phyloP scores from a whole-genome alignment of 2,888 invertebrate genomes.

The Autographa pulchrina region DNA sequence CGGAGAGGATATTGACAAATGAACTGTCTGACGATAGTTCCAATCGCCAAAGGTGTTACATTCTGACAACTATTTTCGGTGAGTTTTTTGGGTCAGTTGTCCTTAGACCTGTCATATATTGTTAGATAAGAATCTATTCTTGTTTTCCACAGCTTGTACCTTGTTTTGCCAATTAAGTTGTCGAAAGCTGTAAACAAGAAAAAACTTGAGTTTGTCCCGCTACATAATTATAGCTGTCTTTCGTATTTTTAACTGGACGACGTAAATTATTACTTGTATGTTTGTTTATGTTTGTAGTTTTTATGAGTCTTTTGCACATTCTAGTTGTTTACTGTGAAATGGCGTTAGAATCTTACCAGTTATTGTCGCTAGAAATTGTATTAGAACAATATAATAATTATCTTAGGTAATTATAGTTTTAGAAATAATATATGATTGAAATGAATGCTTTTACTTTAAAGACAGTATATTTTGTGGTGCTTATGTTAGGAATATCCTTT shows the following conservation, averaged over 20 bases:
- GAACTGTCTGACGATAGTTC: slow-evolving; percentile 70
- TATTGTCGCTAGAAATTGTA: no score
- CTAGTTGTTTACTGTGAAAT: background rate
- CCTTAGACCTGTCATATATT: slow-evolving; percentile 70
- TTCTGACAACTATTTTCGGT: slow-evolving; percentile 65
- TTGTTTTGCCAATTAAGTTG: slow-evolving; percentile 73
- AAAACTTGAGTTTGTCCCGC: slow-evolving; percentile 41
- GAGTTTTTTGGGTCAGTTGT: slow-evolving; percentile 64
- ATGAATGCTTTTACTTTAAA: no score
- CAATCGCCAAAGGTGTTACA: slow-evolving; percentile 74
- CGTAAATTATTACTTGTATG: slow-evolving; percentile 27
- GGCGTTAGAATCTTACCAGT: no score
- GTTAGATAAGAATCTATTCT: slow-evolving; percentile 69
- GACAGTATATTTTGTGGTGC: no score
- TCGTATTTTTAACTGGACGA: slow-evolving; percentile 45
- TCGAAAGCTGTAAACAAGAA: slow-evolving; percentile 66
- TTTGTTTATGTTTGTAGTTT: slow-evolving; percentile 21
- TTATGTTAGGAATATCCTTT: background rate
- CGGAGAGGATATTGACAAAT: slow-evolving; percentile 77
- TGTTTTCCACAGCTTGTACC: slow-evolving; percentile 64
- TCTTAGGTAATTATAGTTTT: no score
- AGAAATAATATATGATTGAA: no score
- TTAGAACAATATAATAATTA: no score
- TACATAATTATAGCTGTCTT: slow-evolving; percentile 57
- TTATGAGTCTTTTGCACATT: background rate